Percentiles rank a stretch among this genome's conserved stretches.
Conservation (phyloP, 2,797 vertebrate genomes). For the Poeciliopsis presidionis region DNA sequence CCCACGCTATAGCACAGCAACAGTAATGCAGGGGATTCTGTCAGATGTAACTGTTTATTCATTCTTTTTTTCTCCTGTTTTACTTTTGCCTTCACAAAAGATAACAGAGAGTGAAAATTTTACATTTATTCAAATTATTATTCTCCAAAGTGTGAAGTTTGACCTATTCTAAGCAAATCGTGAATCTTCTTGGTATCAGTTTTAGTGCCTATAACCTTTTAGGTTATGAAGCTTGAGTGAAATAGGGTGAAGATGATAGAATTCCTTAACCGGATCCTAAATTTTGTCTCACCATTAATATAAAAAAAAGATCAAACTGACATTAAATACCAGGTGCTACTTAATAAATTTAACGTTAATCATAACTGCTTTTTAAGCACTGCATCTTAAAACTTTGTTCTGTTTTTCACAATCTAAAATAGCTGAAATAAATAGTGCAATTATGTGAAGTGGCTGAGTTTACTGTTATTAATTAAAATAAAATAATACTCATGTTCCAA, state of each 20-base stretch:
- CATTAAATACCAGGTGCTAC: neutral
- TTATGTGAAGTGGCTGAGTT: neutral
- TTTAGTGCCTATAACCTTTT: neutral
- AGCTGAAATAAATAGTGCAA: neutral
- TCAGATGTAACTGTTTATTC: conserved; percentile 17
- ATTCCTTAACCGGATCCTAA: neutral
- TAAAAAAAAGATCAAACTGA: neutral
- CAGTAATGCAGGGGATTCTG: neutral
- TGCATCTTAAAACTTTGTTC: neutral
- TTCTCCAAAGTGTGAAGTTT: neutral
- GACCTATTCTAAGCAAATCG: neutral
- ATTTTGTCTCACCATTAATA: neutral
- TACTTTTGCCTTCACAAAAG: neutral
- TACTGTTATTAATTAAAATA: conserved; percentile 25
- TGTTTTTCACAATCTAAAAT: neutral
- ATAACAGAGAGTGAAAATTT: neutral
- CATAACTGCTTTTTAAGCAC: neutral
- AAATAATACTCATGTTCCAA: conserved; percentile 24
- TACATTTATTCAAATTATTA: neutral
- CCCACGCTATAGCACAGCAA: neutral
- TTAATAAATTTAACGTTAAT: neutral
- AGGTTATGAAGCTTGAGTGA: neutral
- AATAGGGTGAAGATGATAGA: neutral
- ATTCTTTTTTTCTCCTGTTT: conserved; percentile 1
- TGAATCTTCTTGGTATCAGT: neutral